phyloP scores from a whole-genome alignment of 2,113 vertebrate species.

The Pionites leucogaster region DNA sequence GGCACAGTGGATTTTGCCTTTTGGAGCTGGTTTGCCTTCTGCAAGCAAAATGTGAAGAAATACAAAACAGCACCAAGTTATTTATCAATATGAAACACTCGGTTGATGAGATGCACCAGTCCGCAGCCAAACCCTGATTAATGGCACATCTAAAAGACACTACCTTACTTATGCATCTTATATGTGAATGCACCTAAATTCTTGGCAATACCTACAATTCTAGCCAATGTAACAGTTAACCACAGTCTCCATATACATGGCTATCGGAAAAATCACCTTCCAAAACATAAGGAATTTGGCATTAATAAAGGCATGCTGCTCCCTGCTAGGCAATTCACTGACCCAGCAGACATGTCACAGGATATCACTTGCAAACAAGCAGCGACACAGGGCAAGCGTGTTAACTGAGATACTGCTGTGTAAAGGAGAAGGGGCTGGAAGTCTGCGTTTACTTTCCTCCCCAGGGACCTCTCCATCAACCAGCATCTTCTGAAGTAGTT shows the following conservation, averaged over 20 bases:
- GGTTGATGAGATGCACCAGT: not conserved
- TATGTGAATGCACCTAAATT: not conserved
- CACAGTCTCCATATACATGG: not conserved
- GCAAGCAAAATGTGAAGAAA: not conserved
- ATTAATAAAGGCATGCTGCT: not conserved
- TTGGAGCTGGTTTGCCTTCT: not conserved
- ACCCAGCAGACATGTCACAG: not conserved
- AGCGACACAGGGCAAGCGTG: not conserved
- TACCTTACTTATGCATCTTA: not conserved
- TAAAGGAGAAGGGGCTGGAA: not conserved
- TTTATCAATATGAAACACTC: not conserved
- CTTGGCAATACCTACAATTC: not conserved
- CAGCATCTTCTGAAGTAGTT: not conserved
- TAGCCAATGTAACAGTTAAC: not conserved
- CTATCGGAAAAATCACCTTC: not conserved
- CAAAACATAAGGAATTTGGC: not conserved
- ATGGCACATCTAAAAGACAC: not conserved
- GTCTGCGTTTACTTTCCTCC: not conserved
- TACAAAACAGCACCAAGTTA: not conserved
- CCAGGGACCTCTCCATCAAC: not conserved
- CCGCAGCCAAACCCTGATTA: not conserved
- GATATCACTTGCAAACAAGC: not conserved
- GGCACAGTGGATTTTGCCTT: not conserved
- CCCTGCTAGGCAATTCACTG: not conserved
- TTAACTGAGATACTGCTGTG: not conserved